phyloP scores from a whole-genome alignment of 1,140 invertebrate genomes.

The Thalassaphorura encarpata region DNA sequence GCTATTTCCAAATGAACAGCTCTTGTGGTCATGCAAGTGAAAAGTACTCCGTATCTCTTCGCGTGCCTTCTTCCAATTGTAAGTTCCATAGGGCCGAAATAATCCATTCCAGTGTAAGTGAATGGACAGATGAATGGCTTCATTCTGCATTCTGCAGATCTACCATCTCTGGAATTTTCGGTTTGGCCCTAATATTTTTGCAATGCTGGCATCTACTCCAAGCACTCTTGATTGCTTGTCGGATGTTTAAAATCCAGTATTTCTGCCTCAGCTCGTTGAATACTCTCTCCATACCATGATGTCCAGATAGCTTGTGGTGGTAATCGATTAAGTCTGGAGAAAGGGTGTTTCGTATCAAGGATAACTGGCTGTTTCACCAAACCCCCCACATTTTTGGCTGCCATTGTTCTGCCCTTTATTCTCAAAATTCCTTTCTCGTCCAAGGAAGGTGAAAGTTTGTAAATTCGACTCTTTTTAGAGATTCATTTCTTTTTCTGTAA shows the following conservation, averaged over 20 bases:
- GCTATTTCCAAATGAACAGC: conserved; percentile 30
- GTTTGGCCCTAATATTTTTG: not conserved
- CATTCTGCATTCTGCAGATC: conserved; percentile 13
- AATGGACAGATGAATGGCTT: conserved; percentile 25
- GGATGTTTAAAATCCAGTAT: not conserved
- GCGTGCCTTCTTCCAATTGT: conserved; percentile 1
- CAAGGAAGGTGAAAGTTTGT: not conserved
- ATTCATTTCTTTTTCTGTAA: not conserved
- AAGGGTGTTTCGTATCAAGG: not conserved
- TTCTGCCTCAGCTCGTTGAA: not conserved
- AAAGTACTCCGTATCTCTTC: conserved; percentile 15
- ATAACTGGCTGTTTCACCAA: not conserved
- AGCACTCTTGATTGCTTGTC: not conserved
- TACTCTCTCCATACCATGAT: not conserved
- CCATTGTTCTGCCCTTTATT: not conserved
- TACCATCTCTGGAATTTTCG: conserved; percentile 10
- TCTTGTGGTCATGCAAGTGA: conserved; percentile 22
- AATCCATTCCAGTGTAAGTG: conserved; percentile 30
- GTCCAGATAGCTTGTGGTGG: not conserved
- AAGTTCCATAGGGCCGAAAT: conserved; percentile 32
- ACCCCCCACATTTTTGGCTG: not conserved
- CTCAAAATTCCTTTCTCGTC: not conserved
- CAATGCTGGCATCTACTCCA: conserved; percentile 1
- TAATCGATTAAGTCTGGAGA: not conserved
- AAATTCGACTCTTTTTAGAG: not conserved